Percentiles rank a stretch among this genome's conserved stretches.
Evolutionary conservation across 2,888 invertebrate genomes (phyloP).

Genomic region (Diachrysia chrysitis): DNA sequence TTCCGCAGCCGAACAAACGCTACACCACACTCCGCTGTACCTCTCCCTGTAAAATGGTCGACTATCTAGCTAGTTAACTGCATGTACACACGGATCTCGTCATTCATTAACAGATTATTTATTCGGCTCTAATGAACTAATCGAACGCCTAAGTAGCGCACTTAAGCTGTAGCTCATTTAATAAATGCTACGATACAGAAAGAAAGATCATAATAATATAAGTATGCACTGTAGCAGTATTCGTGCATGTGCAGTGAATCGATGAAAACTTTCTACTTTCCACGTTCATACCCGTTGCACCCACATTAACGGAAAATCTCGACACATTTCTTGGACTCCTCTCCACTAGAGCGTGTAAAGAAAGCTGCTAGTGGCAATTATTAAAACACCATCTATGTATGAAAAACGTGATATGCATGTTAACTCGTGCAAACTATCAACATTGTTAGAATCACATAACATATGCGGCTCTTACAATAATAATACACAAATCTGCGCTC

Average conservation of each 20-base stretch:
- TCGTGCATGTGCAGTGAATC: conserved; percentile 87
- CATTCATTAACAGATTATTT: conserved; percentile 61
- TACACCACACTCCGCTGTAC: conserved; percentile 69
- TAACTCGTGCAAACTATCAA: conserved; percentile 33
- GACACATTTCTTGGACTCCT: conserved; percentile 82
- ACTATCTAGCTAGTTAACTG: conserved; percentile 61
- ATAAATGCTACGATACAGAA: conserved; percentile 69
- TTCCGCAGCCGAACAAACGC: conserved; percentile 84
- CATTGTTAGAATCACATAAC: conserved; percentile 20
- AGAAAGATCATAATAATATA: conserved; percentile 71
- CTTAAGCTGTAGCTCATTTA: conserved; percentile 62
- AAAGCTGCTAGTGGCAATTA: conserved; percentile 78
- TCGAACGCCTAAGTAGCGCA: conserved; percentile 53
- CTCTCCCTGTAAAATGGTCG: conserved; percentile 68
- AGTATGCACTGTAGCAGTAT: conserved; percentile 71
- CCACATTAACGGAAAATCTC: conserved; percentile 86
- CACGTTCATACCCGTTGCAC: conserved; percentile 78
- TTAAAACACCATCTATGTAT: conserved; percentile 64
- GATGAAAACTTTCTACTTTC: conserved; percentile 88
- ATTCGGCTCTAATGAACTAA: conserved; percentile 55
- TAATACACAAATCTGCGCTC: background rate
- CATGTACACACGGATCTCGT: conserved; percentile 47
- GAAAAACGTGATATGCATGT: conserved; percentile 49
- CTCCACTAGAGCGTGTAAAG: conserved; percentile 85
- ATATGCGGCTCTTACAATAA: conserved; percentile 1